Conservation (phyloP, 1,140 invertebrate genomes). For the Stegodyphus mimosarum region DNA sequence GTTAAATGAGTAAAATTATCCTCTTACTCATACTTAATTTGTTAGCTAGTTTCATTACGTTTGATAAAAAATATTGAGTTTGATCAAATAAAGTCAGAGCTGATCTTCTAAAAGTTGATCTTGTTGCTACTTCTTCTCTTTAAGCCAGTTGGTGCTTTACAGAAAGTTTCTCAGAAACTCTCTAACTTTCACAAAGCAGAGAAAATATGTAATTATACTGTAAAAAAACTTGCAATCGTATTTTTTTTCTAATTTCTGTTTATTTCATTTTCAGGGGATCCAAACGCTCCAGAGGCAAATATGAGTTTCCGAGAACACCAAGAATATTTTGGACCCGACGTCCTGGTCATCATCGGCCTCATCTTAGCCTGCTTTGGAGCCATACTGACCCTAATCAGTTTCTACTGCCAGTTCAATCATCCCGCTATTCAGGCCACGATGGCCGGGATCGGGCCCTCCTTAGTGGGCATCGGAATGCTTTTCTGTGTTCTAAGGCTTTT, state of each 20-base stretch:
- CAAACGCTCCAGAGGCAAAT: conserved; percentile 48
- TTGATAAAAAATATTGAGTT: too few species aligned
- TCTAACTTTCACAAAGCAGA: too few species aligned
- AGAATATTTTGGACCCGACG: conserved; percentile 56
- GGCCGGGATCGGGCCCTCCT: conserved; percentile 55
- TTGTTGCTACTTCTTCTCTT: too few species aligned
- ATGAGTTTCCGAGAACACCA: conserved; percentile 51
- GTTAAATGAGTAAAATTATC: too few species aligned
- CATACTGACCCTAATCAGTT: conserved; percentile 42
- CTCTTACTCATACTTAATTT: too few species aligned
- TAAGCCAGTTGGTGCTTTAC: too few species aligned
- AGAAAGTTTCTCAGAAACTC: too few species aligned
- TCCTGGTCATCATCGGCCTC: conserved; percentile 52
- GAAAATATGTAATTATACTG: too few species aligned
- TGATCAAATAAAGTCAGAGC: too few species aligned
- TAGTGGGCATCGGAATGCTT: conserved; percentile 57
- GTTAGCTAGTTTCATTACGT: too few species aligned
- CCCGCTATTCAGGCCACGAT: conserved; percentile 51
- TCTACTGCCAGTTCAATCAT: conserved; percentile 53
- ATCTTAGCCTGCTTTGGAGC: conserved; percentile 29
- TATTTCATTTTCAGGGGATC: conserved; percentile 13
- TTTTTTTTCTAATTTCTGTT: neutral
- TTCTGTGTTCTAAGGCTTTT: conserved; percentile 51
- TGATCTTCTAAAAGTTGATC: too few species aligned
- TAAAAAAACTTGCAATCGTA: neutral